Percentiles rank a stretch among this genome's conserved stretches.
phyloP scores from a whole-genome alignment of 2,797 vertebrate genomes.

The Sebastiscus albofasciatus region DNA sequence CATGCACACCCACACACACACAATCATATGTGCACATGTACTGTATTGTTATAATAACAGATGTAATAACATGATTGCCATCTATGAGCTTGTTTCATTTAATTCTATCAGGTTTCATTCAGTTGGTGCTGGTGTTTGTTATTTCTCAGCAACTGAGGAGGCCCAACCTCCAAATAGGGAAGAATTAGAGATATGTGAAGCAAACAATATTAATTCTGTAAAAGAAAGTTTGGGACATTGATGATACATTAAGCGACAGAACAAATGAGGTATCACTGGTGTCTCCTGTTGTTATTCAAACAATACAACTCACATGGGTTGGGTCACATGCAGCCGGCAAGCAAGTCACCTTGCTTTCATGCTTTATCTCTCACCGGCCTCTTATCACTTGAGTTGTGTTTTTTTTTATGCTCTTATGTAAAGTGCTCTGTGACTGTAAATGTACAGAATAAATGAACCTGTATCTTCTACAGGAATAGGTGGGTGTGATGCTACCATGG shows the following conservation, averaged over 20 bases:
- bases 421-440: background rate
- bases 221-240: rapidly evolving
- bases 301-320: background rate
- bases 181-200: background rate
- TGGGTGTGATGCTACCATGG: constrained; percentile 87
- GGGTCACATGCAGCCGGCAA: background rate
- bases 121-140: background rate
- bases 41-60: no score
- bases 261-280: background rate
- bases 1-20: background rate
- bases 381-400: background rate
- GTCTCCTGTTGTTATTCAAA: background rate
- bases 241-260: background rate
- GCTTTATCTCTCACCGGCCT: background rate
- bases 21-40: background rate
- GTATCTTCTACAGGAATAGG: background rate
- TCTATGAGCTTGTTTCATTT: background rate
- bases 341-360: background rate
- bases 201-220: background rate
- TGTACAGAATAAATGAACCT: background rate
- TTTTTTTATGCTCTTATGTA: background rate
- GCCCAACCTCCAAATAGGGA: background rate
- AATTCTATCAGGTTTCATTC: background rate
- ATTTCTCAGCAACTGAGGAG: background rate
- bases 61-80: background rate